These are phyloP conservation scores for Enteromius radiatus DNA, from an alignment of 2,797 vertebrate genomes.

Conservation along the genomic window DNA sequence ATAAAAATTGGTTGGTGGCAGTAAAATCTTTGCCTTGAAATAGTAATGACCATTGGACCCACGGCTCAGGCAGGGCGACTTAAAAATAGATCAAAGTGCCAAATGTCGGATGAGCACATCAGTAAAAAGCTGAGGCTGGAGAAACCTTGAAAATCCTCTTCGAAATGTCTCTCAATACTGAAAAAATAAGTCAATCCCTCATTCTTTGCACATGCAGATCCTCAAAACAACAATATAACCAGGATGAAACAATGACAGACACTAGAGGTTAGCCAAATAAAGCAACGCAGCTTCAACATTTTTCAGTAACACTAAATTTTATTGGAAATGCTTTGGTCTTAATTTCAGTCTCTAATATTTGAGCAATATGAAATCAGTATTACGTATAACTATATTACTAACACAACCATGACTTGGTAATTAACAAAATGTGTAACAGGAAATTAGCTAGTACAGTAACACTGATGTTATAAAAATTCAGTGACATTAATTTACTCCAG, in stretches of 20 bases:
- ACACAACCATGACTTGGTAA: not conserved
- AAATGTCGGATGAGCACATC: constrained; percentile 24
- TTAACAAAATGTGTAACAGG: not conserved
- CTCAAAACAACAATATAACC: not conserved
- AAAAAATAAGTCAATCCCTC: not conserved
- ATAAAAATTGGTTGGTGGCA: constrained; percentile 1
- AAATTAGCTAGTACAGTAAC: not conserved
- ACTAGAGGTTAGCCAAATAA: not conserved
- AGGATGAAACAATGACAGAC: not conserved
- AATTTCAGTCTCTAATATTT: not conserved
- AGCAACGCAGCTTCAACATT: not conserved
- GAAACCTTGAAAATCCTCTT: not conserved
- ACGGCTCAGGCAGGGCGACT: constrained; percentile 48
- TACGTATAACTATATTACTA: not conserved
- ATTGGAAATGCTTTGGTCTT: not conserved
- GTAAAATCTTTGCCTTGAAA: constrained; percentile 63
- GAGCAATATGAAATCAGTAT: not conserved
- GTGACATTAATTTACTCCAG: not conserved
- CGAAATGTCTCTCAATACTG: not conserved
- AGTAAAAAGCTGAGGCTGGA: constrained; percentile 12
- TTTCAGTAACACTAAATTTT: not conserved
- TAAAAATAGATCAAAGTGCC: constrained; percentile 69
- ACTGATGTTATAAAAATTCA: not conserved
- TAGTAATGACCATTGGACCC: constrained; percentile 71
- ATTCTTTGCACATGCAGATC: not conserved